A percentile compares a stretch with the other conserved stretches of the same genome.
These are phyloP conservation scores for Morpho helenor DNA, from an alignment of 2,888 invertebrate species.

Conservation along the genomic window DNA sequence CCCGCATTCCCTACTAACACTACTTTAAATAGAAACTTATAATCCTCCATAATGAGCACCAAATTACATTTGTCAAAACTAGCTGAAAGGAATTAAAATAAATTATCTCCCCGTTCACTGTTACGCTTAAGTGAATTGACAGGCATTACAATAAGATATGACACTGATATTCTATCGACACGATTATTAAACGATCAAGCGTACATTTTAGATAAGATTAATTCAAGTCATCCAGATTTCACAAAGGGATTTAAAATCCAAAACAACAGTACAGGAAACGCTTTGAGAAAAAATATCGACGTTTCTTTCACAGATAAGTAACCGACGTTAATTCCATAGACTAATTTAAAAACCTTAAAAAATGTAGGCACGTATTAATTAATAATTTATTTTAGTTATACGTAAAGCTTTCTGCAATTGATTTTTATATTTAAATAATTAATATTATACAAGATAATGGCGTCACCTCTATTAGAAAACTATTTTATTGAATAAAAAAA, in stretches of 20 bases:
- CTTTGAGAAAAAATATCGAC: constrained; percentile 6
- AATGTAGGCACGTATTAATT: no score
- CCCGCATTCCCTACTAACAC: constrained; percentile 99
- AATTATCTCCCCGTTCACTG: constrained; percentile 47
- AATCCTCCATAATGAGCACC: constrained; percentile 92
- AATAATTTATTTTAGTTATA: no score
- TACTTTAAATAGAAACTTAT: constrained; percentile 99
- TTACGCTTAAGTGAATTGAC: constrained; percentile 63
- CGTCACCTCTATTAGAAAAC: no score
- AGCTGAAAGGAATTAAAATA: constrained; percentile 37
- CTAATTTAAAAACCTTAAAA: no score
- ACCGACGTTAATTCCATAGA: no score
- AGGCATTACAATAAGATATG: constrained; percentile 47
- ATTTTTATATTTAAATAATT: no score
- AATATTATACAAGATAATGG: no score
- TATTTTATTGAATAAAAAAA: no score
- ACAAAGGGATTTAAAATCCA: constrained; percentile 28
- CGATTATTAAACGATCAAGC: constrained; percentile 54
- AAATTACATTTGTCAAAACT: constrained; percentile 55
- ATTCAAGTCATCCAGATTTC: constrained; percentile 22
- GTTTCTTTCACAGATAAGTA: neutral
- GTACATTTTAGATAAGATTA: constrained; percentile 49
- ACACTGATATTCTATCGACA: constrained; percentile 38
- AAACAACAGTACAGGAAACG: constrained; percentile 35
- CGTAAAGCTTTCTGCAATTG: no score